phyloP scores from a whole-genome alignment of 2,797 vertebrate species.

The Sitta carolinensis region DNA sequence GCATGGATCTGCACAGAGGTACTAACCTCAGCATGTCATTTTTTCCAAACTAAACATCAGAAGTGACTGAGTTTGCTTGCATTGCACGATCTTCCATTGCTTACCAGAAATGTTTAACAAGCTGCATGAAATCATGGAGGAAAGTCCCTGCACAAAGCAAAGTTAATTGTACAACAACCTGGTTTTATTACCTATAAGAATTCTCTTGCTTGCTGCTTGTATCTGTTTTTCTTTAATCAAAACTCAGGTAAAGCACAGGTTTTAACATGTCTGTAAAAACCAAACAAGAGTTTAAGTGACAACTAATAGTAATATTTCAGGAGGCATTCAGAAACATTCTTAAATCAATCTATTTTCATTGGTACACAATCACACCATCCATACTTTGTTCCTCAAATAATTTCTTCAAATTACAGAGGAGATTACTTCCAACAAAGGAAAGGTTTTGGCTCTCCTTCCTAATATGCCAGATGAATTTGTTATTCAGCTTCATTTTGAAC shows the following conservation, averaged over 20 bases:
- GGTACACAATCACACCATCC: background rate
- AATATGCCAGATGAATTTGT: background rate
- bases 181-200: background rate
- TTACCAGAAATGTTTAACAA: background rate
- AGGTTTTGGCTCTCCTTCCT: background rate
- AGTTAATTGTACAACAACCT: background rate
- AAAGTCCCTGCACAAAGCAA: background rate
- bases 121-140: background rate
- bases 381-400: background rate
- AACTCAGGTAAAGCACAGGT: background rate
- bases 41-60: background rate
- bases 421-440: background rate
- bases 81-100: background rate
- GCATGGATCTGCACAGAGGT: background rate
- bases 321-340: background rate
- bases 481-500: background rate
- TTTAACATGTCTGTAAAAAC: background rate
- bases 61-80: background rate
- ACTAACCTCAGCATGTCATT: background rate
- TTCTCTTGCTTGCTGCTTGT: background rate
- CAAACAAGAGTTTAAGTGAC: background rate
- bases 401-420: background rate
- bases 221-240: background rate
- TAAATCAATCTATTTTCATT: background rate
- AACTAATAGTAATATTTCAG: background rate